Evolutionary conservation across 2,888 invertebrate species (phyloP).

Genomic region (Charanyca ferruginea): DNA sequence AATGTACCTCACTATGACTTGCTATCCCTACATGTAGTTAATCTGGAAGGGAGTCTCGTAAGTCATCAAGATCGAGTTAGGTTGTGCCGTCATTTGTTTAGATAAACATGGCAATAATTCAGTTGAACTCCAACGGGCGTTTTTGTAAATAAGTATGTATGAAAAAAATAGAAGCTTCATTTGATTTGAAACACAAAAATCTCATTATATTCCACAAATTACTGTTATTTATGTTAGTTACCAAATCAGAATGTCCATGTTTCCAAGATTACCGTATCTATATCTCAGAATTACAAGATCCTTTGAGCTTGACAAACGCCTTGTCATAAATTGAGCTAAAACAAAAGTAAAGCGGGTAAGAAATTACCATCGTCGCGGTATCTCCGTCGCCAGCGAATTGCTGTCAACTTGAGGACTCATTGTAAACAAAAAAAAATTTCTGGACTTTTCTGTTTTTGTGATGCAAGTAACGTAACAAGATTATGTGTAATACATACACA

Average conservation of each 20-base stretch:
- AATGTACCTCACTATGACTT: slow-evolving; percentile 1
- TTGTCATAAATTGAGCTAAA: slow-evolving; percentile 68
- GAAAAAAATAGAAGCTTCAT: no score
- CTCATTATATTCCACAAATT: slow-evolving; percentile 12
- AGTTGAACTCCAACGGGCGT: no score
- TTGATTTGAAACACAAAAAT: background rate
- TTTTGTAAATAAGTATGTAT: no score
- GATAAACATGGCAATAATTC: no score
- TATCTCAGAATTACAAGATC: slow-evolving; percentile 59
- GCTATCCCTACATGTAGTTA: background rate
- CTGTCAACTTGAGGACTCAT: slow-evolving; percentile 46
- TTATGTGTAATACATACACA: background rate
- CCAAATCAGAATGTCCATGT: slow-evolving; percentile 24
- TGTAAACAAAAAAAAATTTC: slow-evolving; percentile 31
- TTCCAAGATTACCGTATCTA: slow-evolving; percentile 29
- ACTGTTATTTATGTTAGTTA: slow-evolving; percentile 12
- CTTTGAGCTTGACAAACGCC: slow-evolving; percentile 71
- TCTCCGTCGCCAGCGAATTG: slow-evolving; percentile 26
- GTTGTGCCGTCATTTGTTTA: no score
- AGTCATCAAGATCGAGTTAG: slow-evolving; percentile 1
- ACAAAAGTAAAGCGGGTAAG: slow-evolving; percentile 39
- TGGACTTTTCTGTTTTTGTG: slow-evolving; percentile 2
- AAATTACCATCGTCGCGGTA: slow-evolving; percentile 41
- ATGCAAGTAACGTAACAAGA: slow-evolving; percentile 5
- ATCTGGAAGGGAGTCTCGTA: slow-evolving; percentile 2